Conservation (phyloP, 2,113 vertebrate genomes). For the Craseonycteris thonglongyai region DNA sequence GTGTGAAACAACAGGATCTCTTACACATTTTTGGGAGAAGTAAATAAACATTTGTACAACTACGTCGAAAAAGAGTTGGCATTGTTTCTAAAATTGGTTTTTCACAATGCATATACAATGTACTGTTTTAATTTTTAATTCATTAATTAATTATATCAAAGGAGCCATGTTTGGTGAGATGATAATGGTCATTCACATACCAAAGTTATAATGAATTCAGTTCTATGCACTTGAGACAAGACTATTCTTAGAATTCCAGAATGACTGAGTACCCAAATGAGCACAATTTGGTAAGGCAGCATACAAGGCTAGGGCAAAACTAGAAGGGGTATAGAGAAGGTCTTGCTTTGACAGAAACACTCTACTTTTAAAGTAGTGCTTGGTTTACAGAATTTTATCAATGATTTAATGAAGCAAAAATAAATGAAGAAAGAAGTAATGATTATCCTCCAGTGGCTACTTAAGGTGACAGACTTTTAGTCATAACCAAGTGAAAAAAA, state of each 20-base stretch:
- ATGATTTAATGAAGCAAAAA: neutral
- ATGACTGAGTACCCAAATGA: neutral
- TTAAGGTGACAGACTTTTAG: neutral
- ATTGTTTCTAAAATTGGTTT: conserved; percentile 26
- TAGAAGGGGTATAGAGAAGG: neutral
- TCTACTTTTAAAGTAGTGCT: neutral
- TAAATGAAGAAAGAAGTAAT: neutral
- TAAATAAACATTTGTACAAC: neutral
- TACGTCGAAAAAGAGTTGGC: neutral
- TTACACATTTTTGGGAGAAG: neutral
- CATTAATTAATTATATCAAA: conserved; percentile 23
- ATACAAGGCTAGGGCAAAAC: neutral
- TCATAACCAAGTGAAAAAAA: neutral
- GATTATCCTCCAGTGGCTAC: neutral
- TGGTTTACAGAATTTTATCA: neutral
- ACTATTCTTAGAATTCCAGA: neutral
- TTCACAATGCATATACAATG: neutral
- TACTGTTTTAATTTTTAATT: neutral
- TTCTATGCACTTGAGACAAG: neutral
- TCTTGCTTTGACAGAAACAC: neutral
- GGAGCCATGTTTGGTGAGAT: neutral
- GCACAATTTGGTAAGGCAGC: neutral
- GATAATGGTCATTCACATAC: conserved; percentile 10
- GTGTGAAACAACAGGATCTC: neutral
- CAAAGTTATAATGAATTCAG: neutral